These are phyloP conservation scores for Macrostomum lignano DNA, from an alignment of 1,140 invertebrate species.

Conservation along the genomic window DNA sequence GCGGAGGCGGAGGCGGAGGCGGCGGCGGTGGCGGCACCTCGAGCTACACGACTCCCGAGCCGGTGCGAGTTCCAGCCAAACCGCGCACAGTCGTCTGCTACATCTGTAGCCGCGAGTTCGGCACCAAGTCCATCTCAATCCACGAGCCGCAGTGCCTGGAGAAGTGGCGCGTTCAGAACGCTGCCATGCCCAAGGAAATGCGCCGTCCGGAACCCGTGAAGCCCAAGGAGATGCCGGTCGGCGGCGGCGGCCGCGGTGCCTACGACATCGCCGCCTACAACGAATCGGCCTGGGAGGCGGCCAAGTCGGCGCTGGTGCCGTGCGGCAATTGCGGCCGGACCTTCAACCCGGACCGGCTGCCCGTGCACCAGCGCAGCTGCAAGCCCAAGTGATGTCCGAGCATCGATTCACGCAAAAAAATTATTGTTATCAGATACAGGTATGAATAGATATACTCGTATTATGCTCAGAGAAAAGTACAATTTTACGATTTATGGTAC, in stretches of 20 bases:
- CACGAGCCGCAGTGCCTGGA: constrained; percentile 47
- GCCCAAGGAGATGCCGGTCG: constrained; percentile 29
- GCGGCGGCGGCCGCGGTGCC: neutral
- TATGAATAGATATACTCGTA: too few relatives aligned
- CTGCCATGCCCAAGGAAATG: constrained; percentile 34
- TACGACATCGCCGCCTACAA: constrained; percentile 14
- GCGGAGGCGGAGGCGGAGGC: too few relatives aligned
- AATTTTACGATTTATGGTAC: too few relatives aligned
- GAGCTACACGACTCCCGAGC: too few relatives aligned
- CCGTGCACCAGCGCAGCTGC: constrained; percentile 38
- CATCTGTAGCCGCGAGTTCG: constrained; percentile 28
- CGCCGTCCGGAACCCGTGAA: constrained; percentile 35
- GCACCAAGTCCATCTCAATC: constrained; percentile 31
- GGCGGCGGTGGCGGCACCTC: too few relatives aligned
- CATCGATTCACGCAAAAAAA: too few relatives aligned
- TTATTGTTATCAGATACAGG: too few relatives aligned
- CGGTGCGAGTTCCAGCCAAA: too few relatives aligned
- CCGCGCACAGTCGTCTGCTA: constrained; percentile 17
- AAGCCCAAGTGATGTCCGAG: too few relatives aligned
- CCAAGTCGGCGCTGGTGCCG: constrained; percentile 33
- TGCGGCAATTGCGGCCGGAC: constrained; percentile 39
- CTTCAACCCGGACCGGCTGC: constrained; percentile 38
- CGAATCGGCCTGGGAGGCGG: constrained; percentile 19
- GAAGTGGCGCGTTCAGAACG: constrained; percentile 42
- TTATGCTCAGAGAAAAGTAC: too few relatives aligned